These are phyloP conservation scores for Porites divaricata DNA, from an alignment of 92 coral and sea anemone genomes.

Conservation along the genomic window DNA sequence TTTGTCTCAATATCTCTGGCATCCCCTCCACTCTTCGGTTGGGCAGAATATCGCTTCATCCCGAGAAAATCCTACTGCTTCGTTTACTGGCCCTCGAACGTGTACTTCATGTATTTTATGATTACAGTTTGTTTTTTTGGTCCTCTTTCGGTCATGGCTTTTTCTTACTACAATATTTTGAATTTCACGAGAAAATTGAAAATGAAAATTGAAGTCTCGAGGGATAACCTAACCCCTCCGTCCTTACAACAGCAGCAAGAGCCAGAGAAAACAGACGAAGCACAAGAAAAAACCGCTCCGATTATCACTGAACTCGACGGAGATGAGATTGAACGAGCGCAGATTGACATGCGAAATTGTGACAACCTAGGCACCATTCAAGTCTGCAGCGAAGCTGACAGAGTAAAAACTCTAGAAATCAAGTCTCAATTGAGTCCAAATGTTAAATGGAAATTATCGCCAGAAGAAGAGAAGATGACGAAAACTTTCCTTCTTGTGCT, in stretches of 20 bases:
- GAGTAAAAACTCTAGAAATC: not conserved
- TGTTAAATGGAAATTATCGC: slow-evolving; percentile 10
- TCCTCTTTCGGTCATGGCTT: slow-evolving; percentile 49
- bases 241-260: not conserved
- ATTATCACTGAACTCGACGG: not conserved
- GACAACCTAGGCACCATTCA: not conserved
- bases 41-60: slow-evolving; percentile 61
- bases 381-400: not conserved
- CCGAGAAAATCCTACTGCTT: slow-evolving; percentile 63
- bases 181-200: slow-evolving; percentile 15
- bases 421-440: not conserved
- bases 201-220: not conserved
- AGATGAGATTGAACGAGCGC: not conserved
- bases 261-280: not conserved
- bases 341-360: not conserved
- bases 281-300: not conserved
- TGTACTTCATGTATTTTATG: slow-evolving; percentile 64
- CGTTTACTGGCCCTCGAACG: slow-evolving; percentile 60
- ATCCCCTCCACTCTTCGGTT: slow-evolving; percentile 68
- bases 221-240: not conserved
- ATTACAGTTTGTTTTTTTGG: slow-evolving; percentile 57
- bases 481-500: slow-evolving; percentile 84
- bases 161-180: slow-evolving; percentile 56
- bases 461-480: slow-evolving; percentile 70
- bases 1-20: slow-evolving; percentile 39